Evolutionary conservation across 2,888 invertebrate species (phyloP), one percentile per base, ranked within the genome.

Genomic region (Diarsia rubi): DNA sequence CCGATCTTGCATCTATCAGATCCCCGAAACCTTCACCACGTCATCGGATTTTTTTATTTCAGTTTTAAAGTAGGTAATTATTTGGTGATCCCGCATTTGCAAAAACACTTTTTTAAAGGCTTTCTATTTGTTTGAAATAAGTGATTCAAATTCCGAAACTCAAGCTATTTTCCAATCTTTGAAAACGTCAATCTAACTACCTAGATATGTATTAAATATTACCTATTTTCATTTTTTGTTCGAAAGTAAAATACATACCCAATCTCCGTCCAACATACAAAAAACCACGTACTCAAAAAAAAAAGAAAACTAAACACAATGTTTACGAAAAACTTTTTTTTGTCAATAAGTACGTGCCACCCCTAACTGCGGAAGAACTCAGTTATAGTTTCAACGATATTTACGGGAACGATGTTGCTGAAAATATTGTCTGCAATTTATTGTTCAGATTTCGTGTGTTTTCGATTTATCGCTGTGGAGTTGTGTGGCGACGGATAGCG

Each of bases 361-460:
- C 85, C 84, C 84, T 84, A 73, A 67, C 57, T 68, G 65, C 52
- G 80, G 72, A 86, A 72, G 82, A 82, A 83, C 85, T 81, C 86
- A 79, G 87, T 84, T 88, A 89, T 85, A 88, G 87, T 86, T 81
- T 84, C 84, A 86, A 75, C 86, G 75, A 88, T 88, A 87, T 88
- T 88, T 85, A 88, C 88, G 80, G 81, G 71, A 87, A 87, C 83
- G 82, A 82, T 87, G 85, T 86, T 85, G 87, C 86, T 86, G 89
- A 88, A 88, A 88, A 88, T 89, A 88, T 88, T 86, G 88, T 87
- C 78, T 81, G 80, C 86, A 84, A 88, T 88, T 87, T 88, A 88
- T 85, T 85, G 85, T 85, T 78, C 81, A 83, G 85, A 78, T 86
- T 88, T 74, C 54, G 80, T 85, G 78, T 83, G 77, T 79, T 81